phyloP scores from a whole-genome alignment of 2,888 invertebrate genomes.

The Tortricodes alternella region DNA sequence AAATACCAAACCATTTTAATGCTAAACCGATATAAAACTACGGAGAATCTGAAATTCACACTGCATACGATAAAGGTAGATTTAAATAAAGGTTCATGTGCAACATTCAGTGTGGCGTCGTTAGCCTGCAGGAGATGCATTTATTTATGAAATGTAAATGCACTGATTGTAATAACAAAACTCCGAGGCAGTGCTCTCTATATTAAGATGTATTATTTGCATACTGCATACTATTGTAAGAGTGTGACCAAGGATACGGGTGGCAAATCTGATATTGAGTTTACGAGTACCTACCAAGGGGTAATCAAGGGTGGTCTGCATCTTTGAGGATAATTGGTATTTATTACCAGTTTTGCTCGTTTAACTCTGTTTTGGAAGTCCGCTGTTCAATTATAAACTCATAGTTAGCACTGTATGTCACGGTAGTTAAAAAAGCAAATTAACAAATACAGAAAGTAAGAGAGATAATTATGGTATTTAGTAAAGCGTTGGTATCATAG shows the following conservation, averaged over 20 bases:
- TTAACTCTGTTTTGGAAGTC: too few relatives aligned
- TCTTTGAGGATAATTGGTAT: too few relatives aligned
- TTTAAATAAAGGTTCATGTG: constrained; percentile 69
- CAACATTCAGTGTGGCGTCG: constrained; percentile 65
- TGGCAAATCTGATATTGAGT: constrained; percentile 47
- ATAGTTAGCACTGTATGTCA: too few relatives aligned
- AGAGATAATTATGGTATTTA: too few relatives aligned
- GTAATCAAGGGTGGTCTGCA: too few relatives aligned
- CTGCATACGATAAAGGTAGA: constrained; percentile 55
- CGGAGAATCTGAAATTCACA: constrained; percentile 52
- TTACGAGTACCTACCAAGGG: constrained; percentile 37
- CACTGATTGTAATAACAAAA: constrained; percentile 83
- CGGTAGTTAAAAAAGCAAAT: too few relatives aligned
- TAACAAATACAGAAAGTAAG: too few relatives aligned
- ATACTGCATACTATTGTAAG: constrained; percentile 61
- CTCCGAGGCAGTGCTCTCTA: constrained; percentile 73
- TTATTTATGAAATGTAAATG: constrained; percentile 84
- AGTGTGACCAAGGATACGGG: constrained; percentile 60
- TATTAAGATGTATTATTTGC: constrained; percentile 83
- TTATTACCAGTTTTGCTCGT: too few relatives aligned
- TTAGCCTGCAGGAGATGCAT: constrained; percentile 74
- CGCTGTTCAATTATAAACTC: too few relatives aligned
- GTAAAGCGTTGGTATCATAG: too few relatives aligned
- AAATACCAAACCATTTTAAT: constrained; percentile 8
- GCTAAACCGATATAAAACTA: constrained; percentile 24